These are phyloP conservation scores for Hirundo rustica DNA, from an alignment of 2,797 vertebrate genomes.

Conservation along the genomic window DNA sequence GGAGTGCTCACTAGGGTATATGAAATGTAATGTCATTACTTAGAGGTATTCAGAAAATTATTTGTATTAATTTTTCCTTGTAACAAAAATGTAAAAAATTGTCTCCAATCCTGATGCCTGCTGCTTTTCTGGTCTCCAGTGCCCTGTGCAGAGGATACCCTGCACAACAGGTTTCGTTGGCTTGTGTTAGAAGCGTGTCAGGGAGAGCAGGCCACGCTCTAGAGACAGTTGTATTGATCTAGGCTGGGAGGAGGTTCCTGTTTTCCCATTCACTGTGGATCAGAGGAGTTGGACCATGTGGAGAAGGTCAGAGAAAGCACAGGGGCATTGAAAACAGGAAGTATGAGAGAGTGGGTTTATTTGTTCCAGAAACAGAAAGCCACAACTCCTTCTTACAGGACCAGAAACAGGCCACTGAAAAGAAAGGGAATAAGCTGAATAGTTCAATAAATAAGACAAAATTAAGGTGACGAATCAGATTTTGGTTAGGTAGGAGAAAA, in stretches of 20 bases:
- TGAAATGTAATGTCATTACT: neutral
- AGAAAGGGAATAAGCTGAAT: neutral
- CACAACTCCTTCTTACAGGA: neutral
- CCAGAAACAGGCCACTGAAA: neutral
- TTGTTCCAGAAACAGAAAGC: neutral
- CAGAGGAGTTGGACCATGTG: neutral
- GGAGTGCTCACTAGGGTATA: neutral
- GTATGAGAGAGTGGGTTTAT: neutral
- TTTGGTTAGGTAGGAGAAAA: neutral
- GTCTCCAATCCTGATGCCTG: accelerated
- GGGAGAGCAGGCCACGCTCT: neutral
- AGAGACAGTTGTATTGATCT: neutral
- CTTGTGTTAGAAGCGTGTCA: neutral
- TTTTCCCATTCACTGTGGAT: neutral
- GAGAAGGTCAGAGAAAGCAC: neutral
- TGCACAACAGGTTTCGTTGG: neutral
- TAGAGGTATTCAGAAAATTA: neutral
- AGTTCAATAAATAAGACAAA: neutral
- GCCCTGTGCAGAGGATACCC: too few species aligned
- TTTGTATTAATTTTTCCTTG: neutral
- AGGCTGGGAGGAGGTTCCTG: neutral
- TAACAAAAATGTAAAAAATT: neutral
- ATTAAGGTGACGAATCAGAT: neutral
- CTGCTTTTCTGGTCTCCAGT: neutral
- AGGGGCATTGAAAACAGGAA: neutral